phyloP scores from a whole-genome alignment of 1,140 invertebrate species.

The Schmidtea mediterranea region DNA sequence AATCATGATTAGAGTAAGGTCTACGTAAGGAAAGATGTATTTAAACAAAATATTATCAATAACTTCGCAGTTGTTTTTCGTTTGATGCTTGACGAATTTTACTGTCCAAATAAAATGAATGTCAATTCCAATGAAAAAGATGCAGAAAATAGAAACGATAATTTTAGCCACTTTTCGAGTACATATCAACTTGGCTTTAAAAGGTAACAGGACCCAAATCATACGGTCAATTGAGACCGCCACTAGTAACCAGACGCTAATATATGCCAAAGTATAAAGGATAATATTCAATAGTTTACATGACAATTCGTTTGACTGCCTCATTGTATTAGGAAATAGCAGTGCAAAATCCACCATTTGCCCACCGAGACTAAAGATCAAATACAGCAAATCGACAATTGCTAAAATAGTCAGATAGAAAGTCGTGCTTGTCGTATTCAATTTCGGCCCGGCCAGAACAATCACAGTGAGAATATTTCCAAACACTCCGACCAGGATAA shows the following conservation, averaged over 20 bases:
- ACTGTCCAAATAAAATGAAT: too few relatives aligned
- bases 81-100: too few relatives aligned
- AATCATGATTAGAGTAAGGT: too few relatives aligned
- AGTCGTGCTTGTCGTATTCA: background rate
- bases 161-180: too few relatives aligned
- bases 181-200: constrained; percentile 1
- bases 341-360: background rate
- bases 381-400: background rate
- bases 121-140: too few relatives aligned
- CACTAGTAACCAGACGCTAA: background rate
- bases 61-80: too few relatives aligned
- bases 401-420: background rate
- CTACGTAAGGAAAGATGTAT: too few relatives aligned
- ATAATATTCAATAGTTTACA: background rate
- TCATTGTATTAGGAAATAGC: background rate
- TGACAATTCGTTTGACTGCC: background rate
- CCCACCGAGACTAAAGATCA: background rate
- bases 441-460: background rate
- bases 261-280: background rate
- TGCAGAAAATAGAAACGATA: too few relatives aligned
- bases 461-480: constrained; percentile 5
- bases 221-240: background rate
- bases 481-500: background rate
- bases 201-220: background rate
- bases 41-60: too few relatives aligned